Evolutionary conservation across 2,888 invertebrate genomes (phyloP).

Genomic region (Cotesia congregata): DNA sequence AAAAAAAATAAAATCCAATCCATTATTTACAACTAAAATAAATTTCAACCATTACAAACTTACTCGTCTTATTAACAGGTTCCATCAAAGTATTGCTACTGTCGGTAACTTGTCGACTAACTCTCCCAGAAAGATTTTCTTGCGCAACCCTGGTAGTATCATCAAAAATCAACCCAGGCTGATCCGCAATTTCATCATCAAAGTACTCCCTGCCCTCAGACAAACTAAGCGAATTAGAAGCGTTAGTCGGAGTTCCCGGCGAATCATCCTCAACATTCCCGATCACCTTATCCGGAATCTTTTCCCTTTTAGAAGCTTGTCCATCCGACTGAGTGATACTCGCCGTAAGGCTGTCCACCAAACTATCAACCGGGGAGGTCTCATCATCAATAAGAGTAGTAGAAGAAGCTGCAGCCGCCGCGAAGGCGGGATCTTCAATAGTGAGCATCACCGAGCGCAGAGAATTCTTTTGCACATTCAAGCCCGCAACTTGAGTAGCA

Average conservation of each 20-base stretch:
- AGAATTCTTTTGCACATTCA: constrained; percentile 58
- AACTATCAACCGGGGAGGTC: constrained; percentile 86
- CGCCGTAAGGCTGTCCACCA: constrained; percentile 79
- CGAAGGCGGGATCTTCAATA: constrained; percentile 83
- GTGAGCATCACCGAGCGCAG: constrained; percentile 74
- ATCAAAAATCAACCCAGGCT: constrained; percentile 86
- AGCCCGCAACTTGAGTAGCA: too few species aligned
- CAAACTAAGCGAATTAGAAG: constrained; percentile 83
- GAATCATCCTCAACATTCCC: constrained; percentile 69
- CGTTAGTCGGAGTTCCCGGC: constrained; percentile 84
- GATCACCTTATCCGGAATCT: constrained; percentile 68
- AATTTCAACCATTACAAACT: constrained; percentile 44
- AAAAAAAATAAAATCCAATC: background rate
- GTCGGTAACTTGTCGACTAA: constrained; percentile 60
- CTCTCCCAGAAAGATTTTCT: constrained; percentile 51
- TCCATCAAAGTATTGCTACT: constrained; percentile 66
- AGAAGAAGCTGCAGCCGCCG: constrained; percentile 78
- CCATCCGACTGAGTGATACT: constrained; percentile 67
- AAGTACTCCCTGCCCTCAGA: constrained; percentile 87
- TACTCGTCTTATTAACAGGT: constrained; percentile 62
- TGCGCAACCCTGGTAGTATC: constrained; percentile 71
- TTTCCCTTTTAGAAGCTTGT: constrained; percentile 70
- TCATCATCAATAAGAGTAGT: constrained; percentile 84
- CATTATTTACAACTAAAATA: background rate
- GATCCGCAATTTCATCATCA: constrained; percentile 93